Evolutionary conservation across 2,888 invertebrate species (phyloP).

Genomic region (Phortica okadai): DNA sequence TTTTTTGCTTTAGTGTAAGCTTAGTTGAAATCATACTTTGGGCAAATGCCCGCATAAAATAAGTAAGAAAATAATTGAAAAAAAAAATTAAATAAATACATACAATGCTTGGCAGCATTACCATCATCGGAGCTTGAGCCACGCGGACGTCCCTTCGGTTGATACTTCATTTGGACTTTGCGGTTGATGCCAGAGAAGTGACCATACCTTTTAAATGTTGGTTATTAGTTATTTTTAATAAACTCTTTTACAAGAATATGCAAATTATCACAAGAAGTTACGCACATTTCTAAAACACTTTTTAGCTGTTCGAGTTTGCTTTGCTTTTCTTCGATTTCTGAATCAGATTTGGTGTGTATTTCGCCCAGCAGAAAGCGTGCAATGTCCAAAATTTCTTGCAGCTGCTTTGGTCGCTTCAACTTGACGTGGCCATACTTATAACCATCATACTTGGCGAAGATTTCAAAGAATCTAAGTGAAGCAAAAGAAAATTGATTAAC

Average conservation of each 20-base stretch:
- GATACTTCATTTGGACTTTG: slow-evolving; percentile 99
- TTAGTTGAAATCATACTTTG: slow-evolving; percentile 30
- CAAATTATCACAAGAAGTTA: background rate
- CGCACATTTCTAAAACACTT: slow-evolving; percentile 99
- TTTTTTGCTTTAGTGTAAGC: background rate
- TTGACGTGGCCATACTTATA: slow-evolving; percentile 97
- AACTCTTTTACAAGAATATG: background rate
- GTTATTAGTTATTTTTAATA: slow-evolving; percentile 6
- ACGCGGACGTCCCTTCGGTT: slow-evolving; percentile 93
- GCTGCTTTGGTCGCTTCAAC: slow-evolving; percentile 96
- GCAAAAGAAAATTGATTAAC: background rate
- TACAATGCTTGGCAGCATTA: slow-evolving; percentile 76
- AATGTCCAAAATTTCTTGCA: slow-evolving; percentile 98
- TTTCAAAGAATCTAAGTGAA: slow-evolving; percentile 91
- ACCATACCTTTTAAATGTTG: slow-evolving; percentile 86
- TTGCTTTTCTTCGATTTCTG: slow-evolving; percentile 97
- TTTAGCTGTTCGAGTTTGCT: slow-evolving; percentile 98
- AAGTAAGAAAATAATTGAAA: background rate
- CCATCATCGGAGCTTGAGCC: slow-evolving; percentile 96
- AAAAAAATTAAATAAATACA: slow-evolving; percentile 44
- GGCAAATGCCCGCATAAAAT: too few relatives aligned
- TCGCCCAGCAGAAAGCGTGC: slow-evolving; percentile 92
- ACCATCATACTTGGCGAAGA: slow-evolving; percentile 98
- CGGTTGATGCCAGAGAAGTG: slow-evolving; percentile 99
- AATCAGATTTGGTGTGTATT: slow-evolving; percentile 91